Base-by-base conservation (phyloP, 2,888 invertebrate species). In the Bhutanitis thaidina region DNA sequence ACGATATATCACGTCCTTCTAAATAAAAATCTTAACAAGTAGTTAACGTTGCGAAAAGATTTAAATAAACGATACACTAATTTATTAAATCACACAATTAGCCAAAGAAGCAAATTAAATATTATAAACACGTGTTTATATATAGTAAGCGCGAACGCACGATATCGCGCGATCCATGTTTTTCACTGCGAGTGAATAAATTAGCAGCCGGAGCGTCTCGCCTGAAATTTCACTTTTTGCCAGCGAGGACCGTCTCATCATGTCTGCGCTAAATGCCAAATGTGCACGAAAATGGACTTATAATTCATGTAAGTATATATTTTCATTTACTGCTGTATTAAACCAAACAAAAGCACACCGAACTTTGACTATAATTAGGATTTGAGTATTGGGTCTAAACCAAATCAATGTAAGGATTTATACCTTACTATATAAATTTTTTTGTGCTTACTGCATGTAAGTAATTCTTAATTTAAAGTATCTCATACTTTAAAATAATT, bases 171-270 rank as follows among this genome's bases (percentile, higher is more conserved):
- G 68, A 72, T 78, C 73, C 75, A 78, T 80, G 82, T 86, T 86
- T 84, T 85, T 85, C 83, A 75, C 77, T 71, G 67, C 66, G 63
- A 79, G 78, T 84, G 81, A 80, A 79, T 80, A 77, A 76, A 80
- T 82, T 78, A 77, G 75, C 77, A 69, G 69, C 71, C 66, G 68
- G 64, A 71, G 67, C 71, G 67, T 67, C 69, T 68, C 65, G 65
- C 73, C 73, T 78, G 67, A 76, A 84, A 79, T 86, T 88, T 87
- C 82, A 86, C 85, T 86, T 87, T 80, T 87, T 79, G 79, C 72
- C 71, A 75, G 64, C 77, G 71, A 79, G 74, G 72, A 75, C 64
- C 62, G 63, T 65, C 61, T 64, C 64, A 64, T 59, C 70, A 70
- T 69, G 79, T 81, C 82, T 79, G 63, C 71, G 67, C 65, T 64